Evolutionary conservation across 2,888 invertebrate species (phyloP).

Genomic region (Polyommatus iphigenia): DNA sequence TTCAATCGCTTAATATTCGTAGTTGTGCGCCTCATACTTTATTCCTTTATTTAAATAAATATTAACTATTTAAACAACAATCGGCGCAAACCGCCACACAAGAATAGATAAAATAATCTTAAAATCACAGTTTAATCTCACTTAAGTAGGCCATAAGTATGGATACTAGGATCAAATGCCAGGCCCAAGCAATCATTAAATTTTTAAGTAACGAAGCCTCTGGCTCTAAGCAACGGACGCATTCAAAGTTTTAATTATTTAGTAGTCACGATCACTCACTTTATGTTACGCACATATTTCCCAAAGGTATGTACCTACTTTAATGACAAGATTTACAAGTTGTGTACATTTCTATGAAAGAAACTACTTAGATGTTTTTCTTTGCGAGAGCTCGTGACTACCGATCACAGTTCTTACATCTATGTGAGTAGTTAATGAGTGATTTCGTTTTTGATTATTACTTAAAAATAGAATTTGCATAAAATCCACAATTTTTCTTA

Average conservation of each 20-base stretch:
- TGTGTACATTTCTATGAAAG: neutral
- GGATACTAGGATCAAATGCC: neutral
- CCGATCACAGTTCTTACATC: neutral
- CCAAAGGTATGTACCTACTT: neutral
- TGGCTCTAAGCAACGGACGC: neutral
- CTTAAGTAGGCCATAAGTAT: conserved; percentile 8
- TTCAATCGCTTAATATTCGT: neutral
- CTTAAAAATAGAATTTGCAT: neutral
- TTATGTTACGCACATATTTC: neutral
- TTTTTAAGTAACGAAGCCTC: neutral
- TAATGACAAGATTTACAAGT: too few species aligned
- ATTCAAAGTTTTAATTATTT: neutral
- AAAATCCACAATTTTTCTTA: neutral
- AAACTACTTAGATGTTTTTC: neutral
- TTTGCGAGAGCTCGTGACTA: neutral
- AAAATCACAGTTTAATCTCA: conserved; percentile 13
- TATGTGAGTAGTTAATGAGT: neutral
- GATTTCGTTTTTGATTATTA: neutral
- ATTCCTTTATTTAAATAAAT: neutral
- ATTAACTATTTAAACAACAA: neutral
- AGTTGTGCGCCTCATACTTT: neutral
- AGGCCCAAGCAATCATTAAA: neutral
- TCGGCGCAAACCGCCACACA: neutral
- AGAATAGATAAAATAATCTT: conserved; percentile 5
- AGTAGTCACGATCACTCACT: neutral